These are phyloP conservation scores for Thymelicus acteon DNA, from an alignment of 2,888 invertebrate genomes.

Conservation along the genomic window DNA sequence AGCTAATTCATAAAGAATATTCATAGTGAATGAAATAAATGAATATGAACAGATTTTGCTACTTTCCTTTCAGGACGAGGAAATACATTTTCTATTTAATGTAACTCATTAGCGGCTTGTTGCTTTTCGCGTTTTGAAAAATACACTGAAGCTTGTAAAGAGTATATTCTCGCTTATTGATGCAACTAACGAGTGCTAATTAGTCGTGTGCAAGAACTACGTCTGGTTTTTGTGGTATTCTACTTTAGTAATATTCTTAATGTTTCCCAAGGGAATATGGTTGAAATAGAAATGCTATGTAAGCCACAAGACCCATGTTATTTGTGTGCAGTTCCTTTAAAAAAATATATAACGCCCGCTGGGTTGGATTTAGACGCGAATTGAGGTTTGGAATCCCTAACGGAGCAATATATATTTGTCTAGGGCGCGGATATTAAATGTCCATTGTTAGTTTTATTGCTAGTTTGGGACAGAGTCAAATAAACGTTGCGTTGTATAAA, in stretches of 20 bases:
- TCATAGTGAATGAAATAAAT: constrained; percentile 24
- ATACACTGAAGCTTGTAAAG: constrained; percentile 32
- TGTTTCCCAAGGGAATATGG: constrained; percentile 36
- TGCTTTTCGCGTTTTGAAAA: constrained; percentile 32
- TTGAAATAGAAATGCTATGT: constrained; percentile 28
- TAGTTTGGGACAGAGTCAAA: constrained; percentile 6
- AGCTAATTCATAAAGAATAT: constrained; percentile 20
- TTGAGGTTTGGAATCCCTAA: constrained; percentile 24
- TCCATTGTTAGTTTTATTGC: constrained; percentile 32
- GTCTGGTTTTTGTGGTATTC: constrained; percentile 38
- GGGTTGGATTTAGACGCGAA: constrained; percentile 19
- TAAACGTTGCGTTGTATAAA: constrained; percentile 14
- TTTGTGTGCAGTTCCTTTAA: constrained; percentile 30
- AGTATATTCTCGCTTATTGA: constrained; percentile 33
- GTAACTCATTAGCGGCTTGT: constrained; percentile 31
- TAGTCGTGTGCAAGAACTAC: constrained; percentile 39
- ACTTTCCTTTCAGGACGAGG: constrained; percentile 19
- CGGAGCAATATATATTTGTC: constrained; percentile 23
- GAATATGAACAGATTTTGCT: constrained; percentile 27
- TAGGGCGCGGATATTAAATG: constrained; percentile 23
- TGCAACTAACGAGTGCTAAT: constrained; percentile 42
- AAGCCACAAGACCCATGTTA: constrained; percentile 16
- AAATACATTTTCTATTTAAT: constrained; percentile 34
- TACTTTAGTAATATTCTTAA: constrained; percentile 40
- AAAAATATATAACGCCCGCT: constrained; percentile 5